Evolutionary conservation across 1,140 invertebrate species (phyloP), one percentile per base, ranked within the genome.

Genomic region (Trachymyrmex cornetzi): DNA sequence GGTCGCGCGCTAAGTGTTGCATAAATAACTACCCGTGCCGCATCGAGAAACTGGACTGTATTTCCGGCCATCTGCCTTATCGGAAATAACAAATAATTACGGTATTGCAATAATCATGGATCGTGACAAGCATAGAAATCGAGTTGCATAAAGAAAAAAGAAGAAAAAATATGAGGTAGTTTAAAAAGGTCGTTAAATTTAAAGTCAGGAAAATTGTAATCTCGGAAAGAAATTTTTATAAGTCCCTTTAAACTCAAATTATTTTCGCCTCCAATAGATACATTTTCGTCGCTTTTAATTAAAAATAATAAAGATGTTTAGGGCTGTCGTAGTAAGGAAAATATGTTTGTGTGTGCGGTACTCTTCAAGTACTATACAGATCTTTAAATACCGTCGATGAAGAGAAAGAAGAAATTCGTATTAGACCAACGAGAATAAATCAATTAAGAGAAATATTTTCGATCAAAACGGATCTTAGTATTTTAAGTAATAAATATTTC

Each of bases 21-120:
- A 84, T 84, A 84, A 84, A 84, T 84, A 84, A 84, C 80, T 61
- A 75, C 69, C 34, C 57, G 57, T 34, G 80, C 71, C 69, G 55
- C 27, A 48, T 48, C 67, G 67, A 48, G 53, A 82, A 59, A 74
- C 53, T 74, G 55, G 67, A 74, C 66, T 71, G 11, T n/a, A 63
- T 38, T 84, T 84, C 80, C 80, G 80, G 80, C 69, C 80, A 84
- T 84, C 80, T 84, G 80, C 55, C 9, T 84, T 74, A 84, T 84
- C 69, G 80, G 80, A 84, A 75, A 84, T 84, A 75, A 84, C 24
- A 12, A 74, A 14, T 75, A 74, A 84, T 84, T 0, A 30, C 3
- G 12, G 5, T 14, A 75, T 75, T 74, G 61, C 34, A 1, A 2
- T 71, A 81, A 81, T 71, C 3, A 9, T 44, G 6, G 3, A 61